Evolutionary conservation across 2,113 vertebrate genomes (phyloP), one percentile per base, ranked within the genome.

Genomic region (Notothenia rossii): DNA sequence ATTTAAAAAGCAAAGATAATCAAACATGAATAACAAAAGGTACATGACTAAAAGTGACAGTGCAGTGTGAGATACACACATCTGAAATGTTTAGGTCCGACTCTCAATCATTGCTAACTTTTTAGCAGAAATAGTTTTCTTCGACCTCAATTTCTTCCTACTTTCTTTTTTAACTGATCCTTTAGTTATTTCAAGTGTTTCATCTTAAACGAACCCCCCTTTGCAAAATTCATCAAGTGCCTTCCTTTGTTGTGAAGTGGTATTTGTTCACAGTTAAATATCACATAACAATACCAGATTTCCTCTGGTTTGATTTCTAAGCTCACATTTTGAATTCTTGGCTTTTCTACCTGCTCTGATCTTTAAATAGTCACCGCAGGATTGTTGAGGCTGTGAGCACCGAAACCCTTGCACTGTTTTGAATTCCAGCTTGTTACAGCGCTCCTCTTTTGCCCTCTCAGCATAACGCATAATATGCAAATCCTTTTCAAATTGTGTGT

Each of bases 321-420:
- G 59, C 70, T 72, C 72, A 68, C 4, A 10, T 72, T 81, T 62
- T 61, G 4, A 64, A 76, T 74, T 82, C 68, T 50, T 12, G 49
- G 67, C 46, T 77, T 64, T 33, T 51, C 62, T 70, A 48, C 14
- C 50, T 29, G 25, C 12, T 60, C 3, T 63, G 61, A 58, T 84
- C 78, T 82, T 75, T 68, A 82, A 88, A 86, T 74, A 79, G 80
- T 22, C 33, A 58, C 46, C 20, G 58, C 51, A 54, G 68, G 51
- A 76, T 56, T 40, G 36, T 55, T 74, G 49, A 64, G 54, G 56
- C 72, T 49, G 29, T 79, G 14, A 50, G 54, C 29, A n/a, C 43
- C 5, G 10, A 12, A 55, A 40, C 73, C 59, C 58, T 46, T 56
- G 62, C 17, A 18, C 29, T 5, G 51, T 65, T 75, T 51, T 56